Conservation (phyloP, 23 tunicate genomes). For the Clavelina lepadiformis region DNA sequence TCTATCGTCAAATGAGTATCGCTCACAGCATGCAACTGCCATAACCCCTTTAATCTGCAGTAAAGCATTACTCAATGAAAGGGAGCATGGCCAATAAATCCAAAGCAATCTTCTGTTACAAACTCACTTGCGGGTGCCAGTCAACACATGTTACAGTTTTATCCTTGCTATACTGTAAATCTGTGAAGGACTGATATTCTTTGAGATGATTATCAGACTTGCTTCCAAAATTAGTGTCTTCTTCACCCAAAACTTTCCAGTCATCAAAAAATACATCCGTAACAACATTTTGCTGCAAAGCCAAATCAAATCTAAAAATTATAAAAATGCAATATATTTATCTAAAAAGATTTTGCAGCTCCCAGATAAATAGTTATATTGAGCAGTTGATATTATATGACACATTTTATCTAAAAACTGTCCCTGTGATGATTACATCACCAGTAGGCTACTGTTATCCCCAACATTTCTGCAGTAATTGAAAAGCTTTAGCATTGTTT, state of each 20-base stretch:
- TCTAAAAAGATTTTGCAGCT: neutral
- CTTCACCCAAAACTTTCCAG: slow-evolving; percentile 84
- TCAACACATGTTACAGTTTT: slow-evolving; percentile 80
- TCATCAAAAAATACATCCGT: slow-evolving; percentile 81
- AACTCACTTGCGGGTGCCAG: slow-evolving; percentile 86
- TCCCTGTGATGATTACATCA: too few relatives aligned
- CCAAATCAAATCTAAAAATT: slow-evolving; percentile 58
- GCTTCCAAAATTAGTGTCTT: slow-evolving; percentile 78
- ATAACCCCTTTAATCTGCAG: slow-evolving; percentile 81
- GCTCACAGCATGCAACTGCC: slow-evolving; percentile 87
- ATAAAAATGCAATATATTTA: too few relatives aligned
- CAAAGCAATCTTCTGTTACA: neutral
- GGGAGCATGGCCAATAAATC: too few relatives aligned
- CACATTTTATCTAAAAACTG: too few relatives aligned
- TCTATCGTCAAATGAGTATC: slow-evolving; percentile 68
- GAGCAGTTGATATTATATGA: too few relatives aligned
- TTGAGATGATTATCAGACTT: slow-evolving; percentile 87
- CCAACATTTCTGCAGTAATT: neutral
- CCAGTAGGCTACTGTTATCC: too few relatives aligned
- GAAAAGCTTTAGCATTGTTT: too few relatives aligned
- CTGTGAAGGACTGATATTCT: slow-evolving; percentile 96
- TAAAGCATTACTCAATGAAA: neutral
- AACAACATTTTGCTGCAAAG: slow-evolving; percentile 77
- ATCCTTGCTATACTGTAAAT: slow-evolving; percentile 88
- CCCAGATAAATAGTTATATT: too few relatives aligned